Percentiles rank a stretch among this genome's conserved stretches.
phyloP scores from a whole-genome alignment of 1,140 invertebrate species.

The Telenomus remus region DNA sequence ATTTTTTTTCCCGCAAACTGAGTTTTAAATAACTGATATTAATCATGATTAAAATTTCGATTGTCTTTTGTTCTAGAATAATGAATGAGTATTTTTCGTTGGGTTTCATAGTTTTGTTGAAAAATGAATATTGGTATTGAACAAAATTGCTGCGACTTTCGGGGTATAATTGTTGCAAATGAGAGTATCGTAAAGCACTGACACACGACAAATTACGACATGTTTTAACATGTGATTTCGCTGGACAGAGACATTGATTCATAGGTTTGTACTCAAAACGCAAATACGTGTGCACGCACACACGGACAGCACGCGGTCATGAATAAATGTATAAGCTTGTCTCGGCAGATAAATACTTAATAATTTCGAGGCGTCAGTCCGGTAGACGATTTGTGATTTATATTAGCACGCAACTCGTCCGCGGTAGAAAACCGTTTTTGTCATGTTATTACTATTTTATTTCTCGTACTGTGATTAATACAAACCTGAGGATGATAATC shows the following conservation, averaged over 20 bases:
- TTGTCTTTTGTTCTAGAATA: too few species aligned
- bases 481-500: constrained; percentile 46
- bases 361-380: constrained; percentile 51
- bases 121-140: constrained; percentile 16
- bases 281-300: constrained; percentile 22
- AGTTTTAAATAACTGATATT: too few species aligned
- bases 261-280: constrained; percentile 27
- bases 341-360: constrained; percentile 57
- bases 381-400: constrained; percentile 56
- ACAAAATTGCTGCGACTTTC: constrained; percentile 39
- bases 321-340: constrained; percentile 56
- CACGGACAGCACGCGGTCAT: constrained; percentile 30
- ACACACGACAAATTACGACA: constrained; percentile 48
- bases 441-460: constrained; percentile 40
- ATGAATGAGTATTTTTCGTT: too few species aligned
- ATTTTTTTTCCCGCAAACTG: neutral
- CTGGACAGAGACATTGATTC: constrained; percentile 40
- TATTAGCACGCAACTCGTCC: constrained; percentile 39
- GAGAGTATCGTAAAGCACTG: constrained; percentile 40
- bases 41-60: too few species aligned
- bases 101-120: constrained; percentile 19
- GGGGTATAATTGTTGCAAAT: constrained; percentile 42
- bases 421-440: constrained; percentile 15
- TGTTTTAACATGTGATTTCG: constrained; percentile 45
- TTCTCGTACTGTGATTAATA: constrained; percentile 51